Conservation (phyloP, 2,797 vertebrate genomes). For the Bovichtus diacanthus region DNA sequence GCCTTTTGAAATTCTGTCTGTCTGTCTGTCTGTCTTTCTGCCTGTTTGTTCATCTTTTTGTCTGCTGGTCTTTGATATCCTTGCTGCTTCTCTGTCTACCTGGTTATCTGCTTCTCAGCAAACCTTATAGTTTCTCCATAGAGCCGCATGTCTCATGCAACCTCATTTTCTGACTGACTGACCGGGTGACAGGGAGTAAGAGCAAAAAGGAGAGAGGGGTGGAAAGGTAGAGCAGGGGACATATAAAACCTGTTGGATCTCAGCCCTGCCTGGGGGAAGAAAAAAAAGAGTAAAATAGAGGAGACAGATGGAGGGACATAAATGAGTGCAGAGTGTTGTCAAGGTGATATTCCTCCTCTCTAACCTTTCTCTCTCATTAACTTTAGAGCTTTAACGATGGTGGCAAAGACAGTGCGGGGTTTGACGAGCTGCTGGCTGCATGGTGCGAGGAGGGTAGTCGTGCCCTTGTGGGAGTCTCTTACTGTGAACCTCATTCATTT, state of each 20-base stretch:
- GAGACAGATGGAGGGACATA: constrained; percentile 74
- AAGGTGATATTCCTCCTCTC: constrained; percentile 79
- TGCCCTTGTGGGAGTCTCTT: constrained; percentile 58
- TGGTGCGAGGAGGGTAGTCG: constrained; percentile 28
- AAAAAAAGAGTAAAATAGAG: constrained; percentile 60
- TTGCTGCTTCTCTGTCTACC: neutral
- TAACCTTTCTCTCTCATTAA: constrained; percentile 84
- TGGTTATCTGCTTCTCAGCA: constrained; percentile 2
- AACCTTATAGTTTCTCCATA: neutral
- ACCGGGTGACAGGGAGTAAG: constrained; percentile 57
- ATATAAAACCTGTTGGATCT: constrained; percentile 79
- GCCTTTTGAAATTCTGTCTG: neutral
- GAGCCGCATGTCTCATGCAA: constrained; percentile 5
- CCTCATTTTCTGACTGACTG: constrained; percentile 79
- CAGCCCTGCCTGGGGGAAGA: constrained; percentile 35
- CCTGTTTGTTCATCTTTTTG: constrained; percentile 10
- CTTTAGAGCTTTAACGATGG: constrained; percentile 75
- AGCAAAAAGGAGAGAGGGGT: constrained; percentile 45
- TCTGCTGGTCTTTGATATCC: constrained; percentile 6
- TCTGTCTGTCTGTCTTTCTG: neutral
- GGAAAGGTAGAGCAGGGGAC: constrained; percentile 65
- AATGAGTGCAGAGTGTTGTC: constrained; percentile 74
- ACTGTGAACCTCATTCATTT: constrained; percentile 55
- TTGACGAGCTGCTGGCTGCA: constrained; percentile 67
- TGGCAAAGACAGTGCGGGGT: constrained; percentile 57